Base-by-base conservation (phyloP, 2,797 vertebrate genomes). In the Pipistrellus nathusii region DNA sequence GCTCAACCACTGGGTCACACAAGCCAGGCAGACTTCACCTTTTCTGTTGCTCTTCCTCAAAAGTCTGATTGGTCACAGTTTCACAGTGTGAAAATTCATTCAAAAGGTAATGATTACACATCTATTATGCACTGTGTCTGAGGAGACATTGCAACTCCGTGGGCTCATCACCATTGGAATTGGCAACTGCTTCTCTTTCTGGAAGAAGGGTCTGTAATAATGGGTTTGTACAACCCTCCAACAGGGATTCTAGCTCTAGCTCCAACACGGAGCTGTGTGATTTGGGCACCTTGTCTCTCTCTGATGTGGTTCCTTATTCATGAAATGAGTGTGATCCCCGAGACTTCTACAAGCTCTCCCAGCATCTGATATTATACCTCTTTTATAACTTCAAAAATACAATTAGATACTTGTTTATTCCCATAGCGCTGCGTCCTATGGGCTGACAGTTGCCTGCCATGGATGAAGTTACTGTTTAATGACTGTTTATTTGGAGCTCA, bases 401-500 rank as follows among this genome's bases (percentile, higher is more conserved):
- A 94, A 94, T 87, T 92, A 81, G 25, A 81, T 69, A 51, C 21
- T 59, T 77, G 90, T 95, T 82, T 80, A 84, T 87, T 90, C 83
- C 41, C 44, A 73, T n/a, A 73, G 44, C 41, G 17, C 46, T 94
- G 27, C 10, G 71, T 96, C 30, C 48, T 90, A 44, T 87, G 77
- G 48, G 14, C 69, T 93, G 69, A 72, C 53, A 94, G 69, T 85
- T 15, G 41, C 82, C 59, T 94, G 73, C 57, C 78, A 93, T 92
- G 87, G 75, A 77, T 93, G 69, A 95, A 96, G 87, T 85, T 93
- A 77, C 80, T 96, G 94, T 97, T 95, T 91, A 93, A 88, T 94
- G 96, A 95, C 77, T 83, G 85, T 8, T 95, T 85, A 90, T 78
- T 89, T 89, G 77, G 30, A 90, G 23, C 6, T 95, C 8, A 1